Conservation (phyloP, 1,140 invertebrate genomes). For the Dreissena polymorpha region DNA sequence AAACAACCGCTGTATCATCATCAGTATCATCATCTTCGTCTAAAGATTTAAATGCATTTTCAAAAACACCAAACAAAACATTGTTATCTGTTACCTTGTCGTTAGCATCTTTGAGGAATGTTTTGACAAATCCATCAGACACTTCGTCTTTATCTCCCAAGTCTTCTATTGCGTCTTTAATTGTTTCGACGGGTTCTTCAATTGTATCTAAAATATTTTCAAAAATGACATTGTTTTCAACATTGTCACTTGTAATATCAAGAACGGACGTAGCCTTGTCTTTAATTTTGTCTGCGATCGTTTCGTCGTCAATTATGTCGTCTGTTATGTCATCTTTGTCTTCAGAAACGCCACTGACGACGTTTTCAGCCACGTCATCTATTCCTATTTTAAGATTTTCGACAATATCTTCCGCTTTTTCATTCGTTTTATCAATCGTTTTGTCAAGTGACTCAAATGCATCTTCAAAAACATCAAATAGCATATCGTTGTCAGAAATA, state of each 20-base stretch:
- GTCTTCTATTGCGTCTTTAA: neutral
- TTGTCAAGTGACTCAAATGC: neutral
- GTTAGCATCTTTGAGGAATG: neutral
- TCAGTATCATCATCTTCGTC: neutral
- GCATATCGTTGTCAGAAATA: neutral
- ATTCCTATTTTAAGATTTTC: neutral
- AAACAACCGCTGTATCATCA: neutral
- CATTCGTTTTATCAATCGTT: neutral
- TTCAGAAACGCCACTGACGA: neutral
- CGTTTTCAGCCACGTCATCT: neutral
- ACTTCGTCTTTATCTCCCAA: neutral
- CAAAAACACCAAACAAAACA: neutral
- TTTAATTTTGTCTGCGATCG: neutral
- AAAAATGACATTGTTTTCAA: conserved; percentile 2
- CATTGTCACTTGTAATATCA: neutral
- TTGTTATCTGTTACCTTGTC: neutral
- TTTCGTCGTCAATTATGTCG: neutral
- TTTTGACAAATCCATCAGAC: neutral
- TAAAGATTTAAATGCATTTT: neutral
- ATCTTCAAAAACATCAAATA: conserved; percentile 5
- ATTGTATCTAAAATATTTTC: neutral
- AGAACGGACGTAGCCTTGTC: neutral
- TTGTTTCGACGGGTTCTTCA: neutral
- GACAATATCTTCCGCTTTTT: neutral
- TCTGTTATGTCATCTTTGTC: neutral